Percentiles rank a stretch among this genome's conserved stretches.
phyloP scores from a whole-genome alignment of 2,113 vertebrate genomes.

The Ivindomyrus marchei region DNA sequence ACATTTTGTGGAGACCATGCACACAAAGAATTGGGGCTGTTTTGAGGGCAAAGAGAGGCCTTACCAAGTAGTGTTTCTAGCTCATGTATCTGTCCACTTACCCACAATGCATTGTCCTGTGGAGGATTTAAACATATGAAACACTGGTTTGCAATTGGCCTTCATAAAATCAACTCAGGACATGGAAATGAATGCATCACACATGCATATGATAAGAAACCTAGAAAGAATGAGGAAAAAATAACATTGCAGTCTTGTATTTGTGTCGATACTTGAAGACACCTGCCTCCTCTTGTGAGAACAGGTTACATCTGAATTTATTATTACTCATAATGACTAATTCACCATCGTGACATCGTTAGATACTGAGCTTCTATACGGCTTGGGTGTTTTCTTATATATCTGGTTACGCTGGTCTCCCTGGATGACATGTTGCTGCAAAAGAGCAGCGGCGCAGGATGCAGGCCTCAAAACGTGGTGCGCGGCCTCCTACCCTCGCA shows the following conservation, averaged over 20 bases:
- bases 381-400: background rate
- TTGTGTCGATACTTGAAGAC: background rate
- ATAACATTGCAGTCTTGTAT: background rate
- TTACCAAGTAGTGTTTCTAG: background rate
- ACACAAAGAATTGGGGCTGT: background rate
- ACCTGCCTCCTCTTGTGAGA: background rate
- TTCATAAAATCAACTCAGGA: background rate
- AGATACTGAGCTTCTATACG: background rate
- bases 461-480: background rate
- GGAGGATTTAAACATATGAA: background rate
- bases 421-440: background rate
- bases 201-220: background rate
- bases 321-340: slow-evolving; percentile 9
- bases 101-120: background rate
- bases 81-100: slow-evolving; percentile 28
- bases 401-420: background rate
- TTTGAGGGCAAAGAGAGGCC: background rate
- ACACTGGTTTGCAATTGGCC: background rate
- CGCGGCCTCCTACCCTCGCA: background rate
- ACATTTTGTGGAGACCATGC: background rate
- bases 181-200: background rate
- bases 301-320: background rate
- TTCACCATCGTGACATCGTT: background rate
- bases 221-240: background rate
- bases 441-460: background rate